Conservation (phyloP, 2,113 vertebrate species). For the Gila orcuttii region DNA sequence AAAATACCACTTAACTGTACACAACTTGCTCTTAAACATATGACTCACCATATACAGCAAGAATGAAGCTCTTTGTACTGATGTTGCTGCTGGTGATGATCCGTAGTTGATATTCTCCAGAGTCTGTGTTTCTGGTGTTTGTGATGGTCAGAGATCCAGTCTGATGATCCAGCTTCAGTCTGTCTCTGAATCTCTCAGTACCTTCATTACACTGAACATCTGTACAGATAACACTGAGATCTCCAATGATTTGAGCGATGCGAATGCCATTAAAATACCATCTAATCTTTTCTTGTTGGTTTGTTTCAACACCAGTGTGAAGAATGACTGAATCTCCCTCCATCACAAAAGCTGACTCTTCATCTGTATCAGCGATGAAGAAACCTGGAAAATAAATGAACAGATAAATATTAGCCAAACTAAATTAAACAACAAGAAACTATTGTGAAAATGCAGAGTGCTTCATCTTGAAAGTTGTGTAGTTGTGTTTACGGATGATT, state of each 20-base stretch:
- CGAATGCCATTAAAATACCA: not conserved
- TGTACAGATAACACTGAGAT: not conserved
- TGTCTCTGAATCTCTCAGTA: not conserved
- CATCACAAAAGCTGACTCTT: not conserved
- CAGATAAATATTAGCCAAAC: not conserved
- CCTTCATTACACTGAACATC: not conserved
- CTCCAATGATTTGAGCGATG: too few relatives aligned
- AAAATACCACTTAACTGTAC: not conserved
- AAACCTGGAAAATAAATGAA: not conserved
- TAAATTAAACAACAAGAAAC: too few relatives aligned
- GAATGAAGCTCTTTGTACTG: too few relatives aligned
- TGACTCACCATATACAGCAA: conserved; percentile 2
- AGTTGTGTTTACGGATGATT: too few relatives aligned
- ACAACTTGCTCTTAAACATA: not conserved
- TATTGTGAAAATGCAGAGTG: too few relatives aligned
- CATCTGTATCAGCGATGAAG: not conserved
- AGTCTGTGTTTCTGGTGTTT: too few relatives aligned
- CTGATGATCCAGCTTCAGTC: not conserved
- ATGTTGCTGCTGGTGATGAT: too few relatives aligned
- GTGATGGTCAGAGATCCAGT: not conserved
- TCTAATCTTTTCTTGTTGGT: not conserved
- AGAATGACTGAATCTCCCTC: not conserved
- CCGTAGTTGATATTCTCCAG: too few relatives aligned
- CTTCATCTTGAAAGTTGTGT: too few relatives aligned
- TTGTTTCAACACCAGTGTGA: not conserved